Conservation (phyloP, 1,140 invertebrate genomes). For the Samia ricini region DNA sequence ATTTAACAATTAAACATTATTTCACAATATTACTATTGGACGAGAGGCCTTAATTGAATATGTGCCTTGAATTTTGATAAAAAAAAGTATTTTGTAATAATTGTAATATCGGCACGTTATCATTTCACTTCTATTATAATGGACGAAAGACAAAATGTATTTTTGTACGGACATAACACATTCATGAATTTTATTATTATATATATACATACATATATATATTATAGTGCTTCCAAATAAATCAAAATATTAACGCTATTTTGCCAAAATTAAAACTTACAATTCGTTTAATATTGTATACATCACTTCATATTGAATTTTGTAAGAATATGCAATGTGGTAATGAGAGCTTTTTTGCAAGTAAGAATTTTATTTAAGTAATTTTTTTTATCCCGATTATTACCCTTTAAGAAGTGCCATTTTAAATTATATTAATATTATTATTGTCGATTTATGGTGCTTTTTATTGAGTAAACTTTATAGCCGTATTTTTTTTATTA, state of each 20-base stretch:
- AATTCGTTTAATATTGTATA: constrained; percentile 18
- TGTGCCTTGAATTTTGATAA: constrained; percentile 36
- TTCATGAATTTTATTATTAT: constrained; percentile 9
- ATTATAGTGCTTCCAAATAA: constrained; percentile 50
- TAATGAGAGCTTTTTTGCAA: constrained; percentile 31
- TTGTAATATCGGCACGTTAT: not conserved
- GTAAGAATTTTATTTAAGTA: constrained; percentile 18
- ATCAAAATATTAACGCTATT: not conserved
- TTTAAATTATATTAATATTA: constrained; percentile 21
- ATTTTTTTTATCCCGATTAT: constrained; percentile 4
- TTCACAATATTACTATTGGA: constrained; percentile 2
- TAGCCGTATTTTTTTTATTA: too few species aligned
- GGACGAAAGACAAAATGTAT: constrained; percentile 12
- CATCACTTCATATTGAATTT: constrained; percentile 25
- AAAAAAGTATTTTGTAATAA: not conserved
- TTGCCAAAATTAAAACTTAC: constrained; percentile 11
- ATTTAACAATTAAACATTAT: too few species aligned
- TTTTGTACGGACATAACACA: constrained; percentile 18
- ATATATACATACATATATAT: constrained; percentile 19
- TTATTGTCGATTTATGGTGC: constrained; percentile 44
- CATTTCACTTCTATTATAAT: not conserved
- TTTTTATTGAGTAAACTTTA: constrained; percentile 14
- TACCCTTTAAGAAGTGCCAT: constrained; percentile 23
- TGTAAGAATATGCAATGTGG: constrained; percentile 26
- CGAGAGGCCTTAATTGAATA: constrained; percentile 28